phyloP scores from a whole-genome alignment of 2,113 vertebrate species.

The Dromaius novaehollandiae region DNA sequence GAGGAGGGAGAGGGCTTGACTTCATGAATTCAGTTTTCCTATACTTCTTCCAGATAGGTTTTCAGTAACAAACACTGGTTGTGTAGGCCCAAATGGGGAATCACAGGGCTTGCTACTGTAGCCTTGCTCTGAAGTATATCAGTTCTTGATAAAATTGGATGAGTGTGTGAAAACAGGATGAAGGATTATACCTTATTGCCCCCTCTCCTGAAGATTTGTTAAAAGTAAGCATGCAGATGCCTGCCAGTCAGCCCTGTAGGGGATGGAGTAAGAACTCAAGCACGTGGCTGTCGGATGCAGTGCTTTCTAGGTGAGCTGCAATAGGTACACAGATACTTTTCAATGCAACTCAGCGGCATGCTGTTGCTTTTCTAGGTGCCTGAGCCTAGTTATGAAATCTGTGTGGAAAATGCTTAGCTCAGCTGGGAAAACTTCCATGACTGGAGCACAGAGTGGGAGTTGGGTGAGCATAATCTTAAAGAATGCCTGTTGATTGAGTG shows the following conservation, averaged over 20 bases:
- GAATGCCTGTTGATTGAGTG: background rate
- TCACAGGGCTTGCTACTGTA: background rate
- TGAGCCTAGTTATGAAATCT: conserved; percentile 34
- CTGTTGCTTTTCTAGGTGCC: conserved; percentile 33
- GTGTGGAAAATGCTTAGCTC: conserved; percentile 8
- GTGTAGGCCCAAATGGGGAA: background rate
- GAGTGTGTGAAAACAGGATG: background rate
- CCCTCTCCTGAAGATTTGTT: background rate
- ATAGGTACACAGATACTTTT: background rate
- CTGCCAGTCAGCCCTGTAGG: background rate
- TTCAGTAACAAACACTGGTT: background rate
- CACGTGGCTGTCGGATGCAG: background rate
- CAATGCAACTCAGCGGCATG: background rate
- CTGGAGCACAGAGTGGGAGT: conserved; percentile 30
- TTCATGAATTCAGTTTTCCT: background rate
- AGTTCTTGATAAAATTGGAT: background rate
- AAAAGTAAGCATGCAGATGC: background rate
- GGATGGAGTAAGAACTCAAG: background rate
- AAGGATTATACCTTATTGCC: background rate
- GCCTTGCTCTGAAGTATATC: background rate
- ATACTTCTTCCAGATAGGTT: background rate
- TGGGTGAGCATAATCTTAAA: conserved; percentile 9
- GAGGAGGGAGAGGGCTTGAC: background rate
- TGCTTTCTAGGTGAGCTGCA: background rate
- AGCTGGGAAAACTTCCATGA: conserved; percentile 25